Conservation (phyloP, 2,888 invertebrate species). For the Onchidella celtica region DNA sequence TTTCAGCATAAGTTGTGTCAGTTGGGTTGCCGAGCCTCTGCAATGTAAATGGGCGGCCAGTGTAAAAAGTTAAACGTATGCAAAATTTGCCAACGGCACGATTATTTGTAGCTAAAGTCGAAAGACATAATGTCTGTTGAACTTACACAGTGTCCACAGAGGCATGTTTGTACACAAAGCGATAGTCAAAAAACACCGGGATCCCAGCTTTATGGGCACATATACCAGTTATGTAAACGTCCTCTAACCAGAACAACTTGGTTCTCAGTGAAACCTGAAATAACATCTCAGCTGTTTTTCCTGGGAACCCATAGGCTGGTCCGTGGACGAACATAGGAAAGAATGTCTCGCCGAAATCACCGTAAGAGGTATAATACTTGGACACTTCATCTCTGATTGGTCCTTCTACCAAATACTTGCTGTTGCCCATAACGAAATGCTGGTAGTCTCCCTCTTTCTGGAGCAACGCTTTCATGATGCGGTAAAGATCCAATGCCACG, state of each 20-base stretch:
- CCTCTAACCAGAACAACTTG: conserved; percentile 38
- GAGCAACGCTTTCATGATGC: background rate
- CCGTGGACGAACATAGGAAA: conserved; percentile 42
- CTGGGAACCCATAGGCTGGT: conserved; percentile 38
- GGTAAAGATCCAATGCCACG: background rate
- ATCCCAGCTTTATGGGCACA: conserved; percentile 35
- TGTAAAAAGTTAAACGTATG: too few species aligned
- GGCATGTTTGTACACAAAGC: conserved; percentile 26
- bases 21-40: too few species aligned
- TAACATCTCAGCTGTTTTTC: conserved; percentile 18
- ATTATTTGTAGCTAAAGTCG: too few species aligned
- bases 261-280: conserved; percentile 35
- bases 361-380: conserved; percentile 34
- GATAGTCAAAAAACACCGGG: conserved; percentile 39
- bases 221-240: conserved; percentile 42
- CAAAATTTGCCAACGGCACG: too few species aligned
- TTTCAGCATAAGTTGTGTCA: too few species aligned
- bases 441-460: background rate
- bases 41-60: too few species aligned
- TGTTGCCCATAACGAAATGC: conserved; percentile 44
- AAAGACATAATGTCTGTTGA: too few species aligned
- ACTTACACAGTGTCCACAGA: conserved; percentile 18
- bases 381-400: conserved; percentile 41
- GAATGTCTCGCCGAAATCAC: conserved; percentile 28
- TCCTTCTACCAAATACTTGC: conserved; percentile 37